These are phyloP conservation scores for Phocoena phocoena DNA, from an alignment of 2,113 vertebrate species.

Conservation along the genomic window DNA sequence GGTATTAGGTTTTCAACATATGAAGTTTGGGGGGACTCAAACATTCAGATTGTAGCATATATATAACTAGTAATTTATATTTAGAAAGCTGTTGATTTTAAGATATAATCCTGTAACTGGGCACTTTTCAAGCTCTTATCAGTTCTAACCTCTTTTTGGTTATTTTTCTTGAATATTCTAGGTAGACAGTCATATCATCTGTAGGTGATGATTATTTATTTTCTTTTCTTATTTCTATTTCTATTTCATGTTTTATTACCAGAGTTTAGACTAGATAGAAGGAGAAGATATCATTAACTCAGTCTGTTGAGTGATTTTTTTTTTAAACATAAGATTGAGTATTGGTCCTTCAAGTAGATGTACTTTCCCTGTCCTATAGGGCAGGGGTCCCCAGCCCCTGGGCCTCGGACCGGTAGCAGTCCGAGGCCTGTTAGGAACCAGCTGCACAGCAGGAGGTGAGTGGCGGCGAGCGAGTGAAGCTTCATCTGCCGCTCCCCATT, in stretches of 20 bases:
- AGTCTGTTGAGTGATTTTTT: background rate
- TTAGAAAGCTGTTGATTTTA: background rate
- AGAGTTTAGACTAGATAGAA: background rate
- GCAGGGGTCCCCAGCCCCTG: too few relatives aligned
- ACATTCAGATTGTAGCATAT: background rate
- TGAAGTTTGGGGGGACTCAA: background rate
- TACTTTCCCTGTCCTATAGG: background rate
- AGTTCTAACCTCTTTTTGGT: background rate
- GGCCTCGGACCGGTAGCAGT: too few relatives aligned
- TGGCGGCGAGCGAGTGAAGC: too few relatives aligned
- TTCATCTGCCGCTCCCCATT: too few relatives aligned
- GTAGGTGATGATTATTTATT: background rate
- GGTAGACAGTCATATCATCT: background rate
- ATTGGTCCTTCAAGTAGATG: background rate
- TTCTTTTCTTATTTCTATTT: constrained; percentile 5
- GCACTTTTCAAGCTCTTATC: background rate
- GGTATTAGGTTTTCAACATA: background rate
- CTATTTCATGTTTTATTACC: background rate
- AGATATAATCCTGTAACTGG: background rate
- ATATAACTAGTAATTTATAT: background rate
- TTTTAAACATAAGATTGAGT: background rate
- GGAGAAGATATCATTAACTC: background rate
- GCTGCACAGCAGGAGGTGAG: too few relatives aligned
- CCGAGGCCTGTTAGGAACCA: too few relatives aligned
- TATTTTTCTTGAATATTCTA: background rate